Base-by-base conservation (phyloP, 2,888 invertebrate genomes). In the Cryptus armator region DNA sequence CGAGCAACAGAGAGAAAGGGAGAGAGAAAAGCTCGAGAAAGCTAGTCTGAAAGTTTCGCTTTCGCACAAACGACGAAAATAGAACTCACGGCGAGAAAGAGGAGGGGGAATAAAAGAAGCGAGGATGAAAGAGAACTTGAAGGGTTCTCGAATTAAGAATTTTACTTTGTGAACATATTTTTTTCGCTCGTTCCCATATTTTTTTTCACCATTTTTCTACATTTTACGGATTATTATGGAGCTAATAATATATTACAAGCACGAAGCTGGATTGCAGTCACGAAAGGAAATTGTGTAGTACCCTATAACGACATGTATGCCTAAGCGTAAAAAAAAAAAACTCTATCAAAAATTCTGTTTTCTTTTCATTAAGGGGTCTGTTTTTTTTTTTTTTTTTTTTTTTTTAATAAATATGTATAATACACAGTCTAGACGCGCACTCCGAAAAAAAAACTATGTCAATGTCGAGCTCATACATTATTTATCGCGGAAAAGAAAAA, bases 11-110 rank as follows among this genome's bases (percentile, higher is more conserved):
- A 43, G 3, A 29, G 46, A 29, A 24, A 24, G 77, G 56, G 56
- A 59, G 46, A 44, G 64, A 62, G 32, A 43, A 66, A 53, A 0
- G 7, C 59, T 14, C 48, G 64, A 32, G 48, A 75, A 64, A 75
- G 64, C 75, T 74, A 75, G 77, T 85, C 82, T 82, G 70, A 71
- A 85, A 81, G 81, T 85, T 85, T 82, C 85, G 82, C 85, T 85
- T 81, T 85, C 84, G 71, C 70, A 62, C 79, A 81, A 81, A 81
- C 74, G 78, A 79, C 82, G 67, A 82, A 82, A 85, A 85, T 82
- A 85, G 75, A 81, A 85, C 76, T 71, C 48, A 19, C 62, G 66
- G 70, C 48, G 79, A 70, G 44, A 46, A 37, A 67, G 32, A 67
- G 75, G 53, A 62, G 72, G 32, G 67, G 75, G 53, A 62, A 12